Conservation (phyloP, 2,888 invertebrate genomes). For the Brachyopa scutellaris region DNA sequence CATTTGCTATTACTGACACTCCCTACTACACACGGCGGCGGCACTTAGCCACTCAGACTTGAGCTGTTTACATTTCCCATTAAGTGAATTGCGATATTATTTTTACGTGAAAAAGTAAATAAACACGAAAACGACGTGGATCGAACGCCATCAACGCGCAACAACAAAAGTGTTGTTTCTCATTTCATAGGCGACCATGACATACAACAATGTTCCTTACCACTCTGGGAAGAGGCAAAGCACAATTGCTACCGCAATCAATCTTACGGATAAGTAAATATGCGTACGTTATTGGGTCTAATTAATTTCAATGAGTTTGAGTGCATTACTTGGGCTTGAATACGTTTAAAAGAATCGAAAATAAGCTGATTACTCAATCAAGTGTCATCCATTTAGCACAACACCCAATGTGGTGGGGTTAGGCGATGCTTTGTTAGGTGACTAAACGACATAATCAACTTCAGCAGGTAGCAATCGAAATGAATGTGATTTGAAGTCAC, state of each 20-base stretch:
- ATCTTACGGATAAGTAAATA: background rate
- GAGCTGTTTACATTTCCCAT: slow-evolving; percentile 59
- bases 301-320: slow-evolving; percentile 32
- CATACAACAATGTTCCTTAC: slow-evolving; percentile 32
- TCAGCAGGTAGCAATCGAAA: too few species aligned
- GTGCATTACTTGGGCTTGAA: slow-evolving; percentile 18
- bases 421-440: too few species aligned
- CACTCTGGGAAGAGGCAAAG: background rate
- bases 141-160: background rate
- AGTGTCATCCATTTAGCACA: background rate
- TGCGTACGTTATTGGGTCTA: slow-evolving; percentile 5
- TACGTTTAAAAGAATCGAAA: slow-evolving; percentile 1
- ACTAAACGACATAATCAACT: background rate
- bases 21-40: background rate
- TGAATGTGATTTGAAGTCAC: too few species aligned
- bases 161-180: slow-evolving; percentile 7
- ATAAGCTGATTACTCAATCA: background rate
- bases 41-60: slow-evolving; percentile 61
- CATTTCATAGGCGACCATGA: slow-evolving; percentile 34
- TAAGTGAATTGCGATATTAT: slow-evolving; percentile 59
- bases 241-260: background rate
- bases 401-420: background rate
- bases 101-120: slow-evolving; percentile 43
- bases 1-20: slow-evolving; percentile 24
- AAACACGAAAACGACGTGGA: slow-evolving; percentile 21